phyloP scores from a whole-genome alignment of 2,888 invertebrate genomes.

The Drosophila kuntzei region DNA sequence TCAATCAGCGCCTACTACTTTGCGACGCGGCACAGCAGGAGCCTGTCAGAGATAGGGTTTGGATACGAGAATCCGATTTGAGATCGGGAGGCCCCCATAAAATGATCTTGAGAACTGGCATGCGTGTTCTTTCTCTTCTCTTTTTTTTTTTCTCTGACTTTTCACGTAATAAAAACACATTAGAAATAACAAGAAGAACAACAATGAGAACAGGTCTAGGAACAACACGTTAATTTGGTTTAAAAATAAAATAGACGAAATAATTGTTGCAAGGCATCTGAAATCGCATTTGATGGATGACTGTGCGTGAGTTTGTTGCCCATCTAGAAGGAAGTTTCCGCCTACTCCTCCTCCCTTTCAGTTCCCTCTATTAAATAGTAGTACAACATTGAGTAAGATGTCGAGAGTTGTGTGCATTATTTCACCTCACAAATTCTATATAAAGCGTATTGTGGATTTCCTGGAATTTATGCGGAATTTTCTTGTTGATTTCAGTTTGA shows the following conservation, averaged over 20 bases:
- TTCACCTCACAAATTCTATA: slow-evolving; percentile 39
- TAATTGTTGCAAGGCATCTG: slow-evolving; percentile 67
- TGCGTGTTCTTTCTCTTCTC: slow-evolving; percentile 28
- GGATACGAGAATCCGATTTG: slow-evolving; percentile 33
- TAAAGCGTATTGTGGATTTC: slow-evolving; percentile 70
- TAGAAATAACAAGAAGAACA: slow-evolving; percentile 60
- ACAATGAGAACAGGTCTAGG: slow-evolving; percentile 32
- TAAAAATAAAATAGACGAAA: slow-evolving; percentile 79
- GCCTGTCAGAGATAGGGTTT: slow-evolving; percentile 45
- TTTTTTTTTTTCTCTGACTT: slow-evolving; percentile 31
- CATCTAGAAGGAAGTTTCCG: slow-evolving; percentile 36
- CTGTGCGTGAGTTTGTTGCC: slow-evolving; percentile 25
- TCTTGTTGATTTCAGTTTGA: slow-evolving; percentile 29
- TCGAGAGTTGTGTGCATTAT: slow-evolving; percentile 41
- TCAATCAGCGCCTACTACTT: slow-evolving; percentile 80
- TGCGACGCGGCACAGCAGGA: slow-evolving; percentile 67
- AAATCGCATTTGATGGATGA: slow-evolving; percentile 77
- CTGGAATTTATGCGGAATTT: slow-evolving; percentile 78
- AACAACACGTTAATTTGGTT: slow-evolving; percentile 70
- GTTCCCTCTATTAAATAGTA: neutral
- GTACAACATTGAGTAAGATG: slow-evolving; percentile 56
- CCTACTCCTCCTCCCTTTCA: neutral
- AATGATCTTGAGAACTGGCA: slow-evolving; percentile 68
- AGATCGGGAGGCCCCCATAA: slow-evolving; percentile 42
- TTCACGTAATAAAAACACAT: slow-evolving; percentile 79